Conservation (phyloP, 2,888 invertebrate genomes). For the Brachyptera risi region DNA sequence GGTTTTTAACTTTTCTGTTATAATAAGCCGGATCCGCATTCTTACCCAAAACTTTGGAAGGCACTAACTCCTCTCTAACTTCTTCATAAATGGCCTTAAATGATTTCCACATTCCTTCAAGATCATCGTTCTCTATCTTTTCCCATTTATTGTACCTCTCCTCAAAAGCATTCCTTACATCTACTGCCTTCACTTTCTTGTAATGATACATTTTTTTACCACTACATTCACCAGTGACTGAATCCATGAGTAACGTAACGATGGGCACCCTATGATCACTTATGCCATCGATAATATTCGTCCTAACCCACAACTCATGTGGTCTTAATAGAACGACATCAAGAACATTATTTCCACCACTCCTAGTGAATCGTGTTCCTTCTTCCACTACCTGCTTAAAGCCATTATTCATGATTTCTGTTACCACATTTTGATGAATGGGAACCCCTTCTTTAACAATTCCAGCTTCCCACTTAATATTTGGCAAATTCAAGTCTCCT, state of each 20-base stretch:
- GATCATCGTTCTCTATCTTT: not conserved
- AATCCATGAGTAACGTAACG: not conserved
- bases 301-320: not conserved
- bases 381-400: not conserved
- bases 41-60: not conserved
- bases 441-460: no score
- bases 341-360: not conserved
- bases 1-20: not conserved
- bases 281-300: not conserved
- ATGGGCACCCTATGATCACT: not conserved
- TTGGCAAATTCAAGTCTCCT: not conserved
- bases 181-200: not conserved
- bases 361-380: not conserved
- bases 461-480: not conserved
- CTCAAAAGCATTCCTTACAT: not conserved
- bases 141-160: not conserved
- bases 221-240: not conserved
- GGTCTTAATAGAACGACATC: not conserved
- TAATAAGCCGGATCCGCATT: not conserved
- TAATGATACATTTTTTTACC: not conserved
- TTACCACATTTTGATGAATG: not conserved
- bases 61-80: not conserved
- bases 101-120: not conserved
- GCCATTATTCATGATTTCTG: not conserved
- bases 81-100: not conserved